Base-by-base conservation (phyloP, 37 sponge, comb jelly and placozoan species). In the Aphrocallistes beatrix region DNA sequence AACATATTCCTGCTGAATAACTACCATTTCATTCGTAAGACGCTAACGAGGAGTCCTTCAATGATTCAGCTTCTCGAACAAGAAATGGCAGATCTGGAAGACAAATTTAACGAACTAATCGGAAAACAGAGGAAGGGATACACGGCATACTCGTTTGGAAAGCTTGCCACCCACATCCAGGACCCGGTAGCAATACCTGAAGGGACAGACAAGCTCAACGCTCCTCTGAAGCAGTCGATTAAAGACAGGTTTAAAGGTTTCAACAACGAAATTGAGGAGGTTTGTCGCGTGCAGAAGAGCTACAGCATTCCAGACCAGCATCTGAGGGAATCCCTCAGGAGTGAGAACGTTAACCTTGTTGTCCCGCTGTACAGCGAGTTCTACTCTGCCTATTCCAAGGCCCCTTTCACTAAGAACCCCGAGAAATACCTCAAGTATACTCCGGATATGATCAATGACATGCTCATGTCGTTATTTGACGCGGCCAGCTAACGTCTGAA, bases 191-290 rank as follows among this genome's bases (percentile, higher is more conserved):
- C 75, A 25, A 28, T 60, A 3, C 17, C 75, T 30, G 45, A 38
- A 36, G 34, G 82, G 0, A 39, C 45, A 25, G 36, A 34, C 6
- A 51, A 92, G 91, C 39, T 90, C 21, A 90, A 87, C 48, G 91
- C 89, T 37, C 51, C 83, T 50, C 88, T 86, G 36, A 83, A 87
- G 23, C 91, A 94, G 81, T 36, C 51, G 23, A 51, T 96, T 38
- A 96, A 96, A 84, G 97, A 96, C 50, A 89, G 87, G 85, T 96
- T 92, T 86, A 96, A 94, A 91, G 97, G 93, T 8, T 94, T 96
- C 83, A 96, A 96, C 37, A 85, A 87, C 0, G 97, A 94, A 81
- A 50, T 96, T 16, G 97, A 93, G 60, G 94, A 96, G 51, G 81
- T 94, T 28, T 51, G 42, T 42, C 81, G 87, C 1, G 86, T 92